Evolutionary conservation across 2,113 vertebrate species (phyloP).

Genomic region (Hypanus sabinus): DNA sequence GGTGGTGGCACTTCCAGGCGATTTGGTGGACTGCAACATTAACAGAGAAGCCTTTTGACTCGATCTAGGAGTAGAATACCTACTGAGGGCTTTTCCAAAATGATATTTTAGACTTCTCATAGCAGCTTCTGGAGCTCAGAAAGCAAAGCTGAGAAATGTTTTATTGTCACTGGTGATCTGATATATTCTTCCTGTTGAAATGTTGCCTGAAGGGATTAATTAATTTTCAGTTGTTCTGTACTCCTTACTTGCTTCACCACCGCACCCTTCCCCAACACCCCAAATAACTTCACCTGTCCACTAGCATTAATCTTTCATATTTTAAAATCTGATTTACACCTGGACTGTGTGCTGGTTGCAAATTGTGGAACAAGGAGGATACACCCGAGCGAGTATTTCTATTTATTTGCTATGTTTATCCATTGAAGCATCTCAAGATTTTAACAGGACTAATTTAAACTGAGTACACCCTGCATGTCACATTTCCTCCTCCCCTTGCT

Average conservation of each 20-base stretch:
- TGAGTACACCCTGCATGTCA: too few relatives aligned
- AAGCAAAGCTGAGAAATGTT: not conserved
- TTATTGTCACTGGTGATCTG: not conserved
- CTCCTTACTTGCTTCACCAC: not conserved
- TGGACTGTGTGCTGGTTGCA: not conserved
- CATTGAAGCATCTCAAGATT: too few relatives aligned
- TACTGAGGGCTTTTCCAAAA: not conserved
- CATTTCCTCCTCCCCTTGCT: too few relatives aligned
- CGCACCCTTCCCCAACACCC: not conserved
- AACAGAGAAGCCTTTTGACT: not conserved
- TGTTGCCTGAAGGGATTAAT: not conserved
- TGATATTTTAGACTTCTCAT: not conserved
- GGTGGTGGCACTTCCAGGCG: too few relatives aligned
- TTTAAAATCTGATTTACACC: not conserved
- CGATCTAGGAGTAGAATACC: not conserved
- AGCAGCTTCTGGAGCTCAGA: not conserved
- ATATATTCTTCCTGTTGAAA: not conserved
- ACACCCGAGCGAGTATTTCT: too few relatives aligned
- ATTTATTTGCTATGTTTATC: too few relatives aligned
- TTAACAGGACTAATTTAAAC: too few relatives aligned
- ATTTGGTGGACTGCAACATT: too few relatives aligned
- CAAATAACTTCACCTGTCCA: not conserved
- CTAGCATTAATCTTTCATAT: not conserved
- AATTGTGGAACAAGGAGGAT: not conserved
- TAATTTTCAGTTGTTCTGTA: not conserved